Percentiles rank a stretch among this genome's conserved stretches.
phyloP scores from a whole-genome alignment of 2,797 vertebrate species.

The Chrysolophus pictus region DNA sequence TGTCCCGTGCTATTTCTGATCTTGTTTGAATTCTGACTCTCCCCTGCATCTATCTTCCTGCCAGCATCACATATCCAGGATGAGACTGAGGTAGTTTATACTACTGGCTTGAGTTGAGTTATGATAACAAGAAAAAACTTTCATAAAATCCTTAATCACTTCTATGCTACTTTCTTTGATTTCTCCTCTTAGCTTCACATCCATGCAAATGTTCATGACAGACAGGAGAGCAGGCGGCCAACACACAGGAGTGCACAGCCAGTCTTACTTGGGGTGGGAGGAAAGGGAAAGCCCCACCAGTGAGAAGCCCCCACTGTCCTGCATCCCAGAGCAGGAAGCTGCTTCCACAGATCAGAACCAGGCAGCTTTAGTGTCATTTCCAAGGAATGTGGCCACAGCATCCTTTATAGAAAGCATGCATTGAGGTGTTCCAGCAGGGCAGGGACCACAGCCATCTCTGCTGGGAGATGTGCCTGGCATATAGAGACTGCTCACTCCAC shows the following conservation, averaged over 20 bases:
- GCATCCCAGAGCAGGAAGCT: neutral
- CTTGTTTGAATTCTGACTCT: neutral
- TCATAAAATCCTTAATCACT: neutral
- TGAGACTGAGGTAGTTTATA: neutral
- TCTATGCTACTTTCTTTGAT: neutral
- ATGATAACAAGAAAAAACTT: neutral
- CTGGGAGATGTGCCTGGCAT: neutral
- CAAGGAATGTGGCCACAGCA: neutral
- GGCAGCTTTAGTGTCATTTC: neutral
- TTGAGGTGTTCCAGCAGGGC: neutral
- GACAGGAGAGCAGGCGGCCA: neutral
- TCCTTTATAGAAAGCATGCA: neutral
- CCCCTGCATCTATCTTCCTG: rapidly evolving
- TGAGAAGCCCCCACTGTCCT: neutral
- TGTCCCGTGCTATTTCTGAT: neutral
- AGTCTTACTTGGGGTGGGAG: neutral
- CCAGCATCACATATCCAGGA: neutral
- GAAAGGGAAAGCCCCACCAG: neutral
- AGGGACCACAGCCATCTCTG: rapidly evolving
- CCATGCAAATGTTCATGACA: neutral
- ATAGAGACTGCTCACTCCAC: neutral
- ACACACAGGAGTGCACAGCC: neutral
- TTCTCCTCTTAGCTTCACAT: neutral
- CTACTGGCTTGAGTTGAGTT: neutral
- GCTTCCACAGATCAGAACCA: neutral